phyloP scores from a whole-genome alignment of 1,140 invertebrate species.

The Caenorhabditis inopinata region DNA sequence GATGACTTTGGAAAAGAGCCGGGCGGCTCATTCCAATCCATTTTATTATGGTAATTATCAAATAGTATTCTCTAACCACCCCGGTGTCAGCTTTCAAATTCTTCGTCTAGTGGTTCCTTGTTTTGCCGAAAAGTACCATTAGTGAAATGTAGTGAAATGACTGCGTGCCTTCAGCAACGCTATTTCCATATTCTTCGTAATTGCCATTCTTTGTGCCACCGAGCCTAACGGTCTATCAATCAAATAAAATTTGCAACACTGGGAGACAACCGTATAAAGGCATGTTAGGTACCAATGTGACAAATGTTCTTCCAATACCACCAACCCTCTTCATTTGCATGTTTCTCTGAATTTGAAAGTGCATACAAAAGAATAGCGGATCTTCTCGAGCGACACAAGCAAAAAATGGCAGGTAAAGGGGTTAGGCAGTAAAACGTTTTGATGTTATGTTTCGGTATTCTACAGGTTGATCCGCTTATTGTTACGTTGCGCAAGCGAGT shows the following conservation, averaged over 20 bases:
- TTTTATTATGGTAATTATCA: slow-evolving; percentile 29
- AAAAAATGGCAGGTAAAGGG: neutral
- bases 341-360: neutral
- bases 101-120: neutral
- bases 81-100: neutral
- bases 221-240: slow-evolving; percentile 25
- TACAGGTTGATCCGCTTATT: slow-evolving; percentile 24
- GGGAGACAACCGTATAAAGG: neutral
- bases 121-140: slow-evolving; percentile 9
- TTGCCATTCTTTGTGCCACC: slow-evolving; percentile 28
- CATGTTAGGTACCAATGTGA: slow-evolving; percentile 23
- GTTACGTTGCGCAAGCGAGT: slow-evolving; percentile 23
- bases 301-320: neutral
- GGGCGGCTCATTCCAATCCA: neutral
- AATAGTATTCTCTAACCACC: neutral
- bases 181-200: slow-evolving; percentile 26
- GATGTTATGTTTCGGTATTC: slow-evolving; percentile 28
- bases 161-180: neutral
- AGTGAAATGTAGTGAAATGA: neutral
- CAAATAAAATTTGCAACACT: slow-evolving; percentile 13
- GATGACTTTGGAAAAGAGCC: neutral
- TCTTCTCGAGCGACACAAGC: neutral
- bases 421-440: slow-evolving; percentile 19
- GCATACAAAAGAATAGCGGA: neutral
- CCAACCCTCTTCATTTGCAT: neutral